These are phyloP conservation scores for Aptenodytes patagonicus DNA, from an alignment of 2,113 vertebrate species.

Conservation along the genomic window DNA sequence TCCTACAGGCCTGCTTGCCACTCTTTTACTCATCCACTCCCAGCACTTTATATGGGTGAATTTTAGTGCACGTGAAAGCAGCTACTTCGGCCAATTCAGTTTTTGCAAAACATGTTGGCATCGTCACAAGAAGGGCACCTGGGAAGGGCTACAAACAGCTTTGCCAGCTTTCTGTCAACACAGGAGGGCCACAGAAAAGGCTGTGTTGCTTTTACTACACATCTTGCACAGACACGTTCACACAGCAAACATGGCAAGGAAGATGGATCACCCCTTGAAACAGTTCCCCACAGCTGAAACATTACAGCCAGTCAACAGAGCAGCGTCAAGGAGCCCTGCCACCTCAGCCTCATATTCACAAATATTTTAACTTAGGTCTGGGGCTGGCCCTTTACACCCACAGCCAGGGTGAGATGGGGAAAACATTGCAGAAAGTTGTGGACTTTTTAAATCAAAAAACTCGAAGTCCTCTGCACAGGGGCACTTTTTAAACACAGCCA, in stretches of 20 bases:
- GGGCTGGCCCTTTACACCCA: not conserved
- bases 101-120: not conserved
- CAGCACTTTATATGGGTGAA: not conserved
- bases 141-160: not conserved
- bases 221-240: not conserved
- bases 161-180: slow-evolving; percentile 9
- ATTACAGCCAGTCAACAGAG: not conserved
- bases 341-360: not conserved
- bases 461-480: not conserved
- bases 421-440: not conserved
- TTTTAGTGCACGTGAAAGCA: not conserved
- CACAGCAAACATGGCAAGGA: not conserved
- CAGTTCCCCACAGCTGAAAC: not conserved
- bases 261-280: not conserved
- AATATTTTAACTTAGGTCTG: not conserved
- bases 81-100: not conserved
- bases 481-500: not conserved
- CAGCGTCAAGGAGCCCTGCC: not conserved
- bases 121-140: not conserved
- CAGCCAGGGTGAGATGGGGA: not conserved
- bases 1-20: not conserved
- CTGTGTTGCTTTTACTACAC: not conserved
- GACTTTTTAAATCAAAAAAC: not conserved
- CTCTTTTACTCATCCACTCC: not conserved
- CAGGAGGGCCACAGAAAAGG: not conserved